Percentiles rank a stretch among this genome's conserved stretches.
Conservation (phyloP, 2,113 vertebrate genomes). For the Nothocercus julius region DNA sequence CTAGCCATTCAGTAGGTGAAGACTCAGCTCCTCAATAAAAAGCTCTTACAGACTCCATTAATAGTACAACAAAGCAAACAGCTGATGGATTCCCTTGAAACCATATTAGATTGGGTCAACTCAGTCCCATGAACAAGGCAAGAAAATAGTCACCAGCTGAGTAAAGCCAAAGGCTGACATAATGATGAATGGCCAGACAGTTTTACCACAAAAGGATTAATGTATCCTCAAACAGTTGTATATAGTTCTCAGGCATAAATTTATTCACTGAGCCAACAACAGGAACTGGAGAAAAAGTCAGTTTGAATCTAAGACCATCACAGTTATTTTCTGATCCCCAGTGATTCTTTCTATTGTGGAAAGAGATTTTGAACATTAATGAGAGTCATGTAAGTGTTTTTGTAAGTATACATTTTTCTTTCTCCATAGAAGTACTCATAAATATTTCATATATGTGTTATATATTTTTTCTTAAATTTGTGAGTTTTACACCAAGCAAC, state of each 20-base stretch:
- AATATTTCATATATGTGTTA: background rate
- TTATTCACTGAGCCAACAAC: background rate
- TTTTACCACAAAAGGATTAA: conserved; percentile 3
- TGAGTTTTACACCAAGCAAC: background rate
- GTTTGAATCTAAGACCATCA: background rate
- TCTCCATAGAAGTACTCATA: background rate
- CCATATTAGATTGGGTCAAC: background rate
- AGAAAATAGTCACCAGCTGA: conserved; percentile 62
- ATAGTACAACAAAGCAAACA: conserved; percentile 5
- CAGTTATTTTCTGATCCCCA: background rate
- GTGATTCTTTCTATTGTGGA: background rate
- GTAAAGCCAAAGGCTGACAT: conserved; percentile 48
- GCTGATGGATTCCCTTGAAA: conserved; percentile 15
- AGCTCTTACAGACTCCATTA: background rate
- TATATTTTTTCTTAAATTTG: background rate
- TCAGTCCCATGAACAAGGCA: background rate
- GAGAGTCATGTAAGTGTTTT: background rate
- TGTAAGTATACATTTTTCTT: background rate
- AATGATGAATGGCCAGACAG: conserved; percentile 48
- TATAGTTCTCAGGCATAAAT: conserved; percentile 9
- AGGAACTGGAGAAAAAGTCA: background rate
- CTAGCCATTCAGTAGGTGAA: background rate
- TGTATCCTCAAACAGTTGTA: background rate
- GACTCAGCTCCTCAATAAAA: background rate
- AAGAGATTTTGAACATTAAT: background rate